phyloP scores from a whole-genome alignment of 2,797 vertebrate species.

The Microcaecilia unicolor region DNA sequence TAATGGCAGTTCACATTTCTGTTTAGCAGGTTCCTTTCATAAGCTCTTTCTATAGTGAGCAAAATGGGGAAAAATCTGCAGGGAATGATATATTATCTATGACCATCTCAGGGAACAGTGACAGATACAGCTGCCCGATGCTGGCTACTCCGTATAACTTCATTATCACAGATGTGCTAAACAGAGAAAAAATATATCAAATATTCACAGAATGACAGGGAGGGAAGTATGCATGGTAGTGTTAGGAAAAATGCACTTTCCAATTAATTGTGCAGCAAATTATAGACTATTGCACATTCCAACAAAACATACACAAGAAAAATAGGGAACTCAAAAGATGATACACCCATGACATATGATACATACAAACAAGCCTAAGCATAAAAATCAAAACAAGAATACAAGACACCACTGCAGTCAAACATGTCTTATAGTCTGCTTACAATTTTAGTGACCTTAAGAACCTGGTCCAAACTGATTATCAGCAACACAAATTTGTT shows the following conservation, averaged over 20 bases:
- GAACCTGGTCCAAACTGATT: constrained; percentile 64
- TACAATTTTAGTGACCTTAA: constrained; percentile 61
- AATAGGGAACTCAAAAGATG: constrained; percentile 47
- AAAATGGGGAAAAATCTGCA: constrained; percentile 34
- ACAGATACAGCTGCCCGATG: constrained; percentile 33
- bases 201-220: constrained; percentile 18
- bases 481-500: constrained; percentile 52
- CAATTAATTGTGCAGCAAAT: constrained; percentile 67
- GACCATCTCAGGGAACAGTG: constrained; percentile 31
- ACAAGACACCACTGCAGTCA: constrained; percentile 60
- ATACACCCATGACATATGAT: constrained; percentile 53
- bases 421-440: constrained; percentile 75
- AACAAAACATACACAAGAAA: constrained; percentile 72
- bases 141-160: constrained; percentile 35
- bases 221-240: constrained; percentile 38
- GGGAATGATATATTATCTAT: constrained; percentile 21
- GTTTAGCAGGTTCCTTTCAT: constrained; percentile 31
- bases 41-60: constrained; percentile 42
- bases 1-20: constrained; percentile 26
- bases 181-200: constrained; percentile 30
- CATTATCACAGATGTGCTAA: constrained; percentile 32
- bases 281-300: constrained; percentile 92
- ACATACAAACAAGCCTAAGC: constrained; percentile 64
- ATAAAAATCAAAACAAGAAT: constrained; percentile 60
- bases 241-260: constrained; percentile 51